Percentiles rank a stretch among this genome's conserved stretches.
These are phyloP conservation scores for Stictocephala bisonia DNA, from an alignment of 2,888 invertebrate species.

Conservation along the genomic window DNA sequence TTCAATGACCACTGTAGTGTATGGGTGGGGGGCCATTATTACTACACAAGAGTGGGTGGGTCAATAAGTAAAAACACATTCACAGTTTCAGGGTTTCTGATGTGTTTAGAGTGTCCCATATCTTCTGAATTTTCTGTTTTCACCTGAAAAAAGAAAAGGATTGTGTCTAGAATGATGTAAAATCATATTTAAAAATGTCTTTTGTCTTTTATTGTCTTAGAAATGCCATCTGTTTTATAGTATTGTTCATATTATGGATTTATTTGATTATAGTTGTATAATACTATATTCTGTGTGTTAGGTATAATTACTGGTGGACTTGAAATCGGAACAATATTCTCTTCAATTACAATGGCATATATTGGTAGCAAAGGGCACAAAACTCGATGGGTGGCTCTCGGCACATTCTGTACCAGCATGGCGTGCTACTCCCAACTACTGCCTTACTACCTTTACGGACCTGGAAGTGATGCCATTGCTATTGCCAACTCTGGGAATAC, in stretches of 20 bases:
- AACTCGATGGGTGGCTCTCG: constrained; percentile 74
- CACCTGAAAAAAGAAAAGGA: no score
- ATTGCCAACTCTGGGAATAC: not conserved
- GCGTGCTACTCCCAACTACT: constrained; percentile 72
- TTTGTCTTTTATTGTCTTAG: not conserved
- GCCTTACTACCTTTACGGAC: constrained; percentile 73
- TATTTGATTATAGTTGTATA: constrained; percentile 47
- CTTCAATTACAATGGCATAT: constrained; percentile 72
- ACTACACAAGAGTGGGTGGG: no score
- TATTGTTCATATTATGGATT: not conserved
- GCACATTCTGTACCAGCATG: constrained; percentile 71
- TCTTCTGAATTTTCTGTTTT: no score
- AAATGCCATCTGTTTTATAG: not conserved
- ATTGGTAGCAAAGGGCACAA: constrained; percentile 74
- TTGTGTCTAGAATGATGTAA: no score
- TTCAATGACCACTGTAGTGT: no score
- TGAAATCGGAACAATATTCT: constrained; percentile 75
- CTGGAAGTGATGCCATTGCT: constrained; percentile 67
- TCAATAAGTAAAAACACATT: no score
- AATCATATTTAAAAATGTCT: no score
- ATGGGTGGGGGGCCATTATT: no score
- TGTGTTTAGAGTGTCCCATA: no score
- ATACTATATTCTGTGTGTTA: constrained; percentile 58
- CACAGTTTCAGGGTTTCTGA: no score
- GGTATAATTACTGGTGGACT: constrained; percentile 76